phyloP scores from a whole-genome alignment of 2,888 invertebrate species.

The Hartigia nigra region DNA sequence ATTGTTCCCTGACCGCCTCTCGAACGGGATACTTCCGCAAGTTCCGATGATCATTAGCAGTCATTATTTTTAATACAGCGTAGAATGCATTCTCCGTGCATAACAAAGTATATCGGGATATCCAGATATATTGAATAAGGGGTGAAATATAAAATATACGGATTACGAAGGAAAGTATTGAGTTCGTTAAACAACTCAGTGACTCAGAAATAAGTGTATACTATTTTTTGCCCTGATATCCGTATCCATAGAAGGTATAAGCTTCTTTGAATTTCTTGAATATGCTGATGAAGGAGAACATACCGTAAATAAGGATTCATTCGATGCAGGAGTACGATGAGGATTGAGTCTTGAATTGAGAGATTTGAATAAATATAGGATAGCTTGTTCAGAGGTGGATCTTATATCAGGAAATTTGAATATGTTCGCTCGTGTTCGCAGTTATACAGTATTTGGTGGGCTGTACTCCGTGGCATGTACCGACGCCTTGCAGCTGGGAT shows the following conservation, averaged over 20 bases:
- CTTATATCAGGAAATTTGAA: background rate
- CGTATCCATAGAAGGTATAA: background rate
- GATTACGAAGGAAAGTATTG: background rate
- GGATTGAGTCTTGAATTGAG: background rate
- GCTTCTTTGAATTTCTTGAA: background rate
- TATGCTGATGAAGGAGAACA: background rate
- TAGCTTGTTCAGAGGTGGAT: background rate
- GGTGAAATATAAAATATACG: background rate
- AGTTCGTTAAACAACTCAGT: background rate
- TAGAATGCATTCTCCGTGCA: background rate
- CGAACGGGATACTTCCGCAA: background rate
- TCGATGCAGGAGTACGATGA: background rate
- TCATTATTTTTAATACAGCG: background rate
- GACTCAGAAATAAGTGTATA: background rate
- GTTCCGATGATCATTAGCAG: background rate
- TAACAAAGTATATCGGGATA: background rate
- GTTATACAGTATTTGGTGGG: constrained; percentile 77
- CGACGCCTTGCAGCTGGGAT: constrained; percentile 76
- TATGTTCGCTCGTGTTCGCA: constrained; percentile 28
- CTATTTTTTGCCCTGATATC: background rate
- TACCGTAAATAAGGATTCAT: background rate
- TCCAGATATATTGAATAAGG: background rate
- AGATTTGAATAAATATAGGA: background rate
- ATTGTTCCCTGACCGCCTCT: background rate
- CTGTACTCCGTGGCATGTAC: constrained; percentile 79